These are phyloP conservation scores for Hirudinaria manillensis DNA, from an alignment of 2,888 invertebrate species.

Conservation along the genomic window DNA sequence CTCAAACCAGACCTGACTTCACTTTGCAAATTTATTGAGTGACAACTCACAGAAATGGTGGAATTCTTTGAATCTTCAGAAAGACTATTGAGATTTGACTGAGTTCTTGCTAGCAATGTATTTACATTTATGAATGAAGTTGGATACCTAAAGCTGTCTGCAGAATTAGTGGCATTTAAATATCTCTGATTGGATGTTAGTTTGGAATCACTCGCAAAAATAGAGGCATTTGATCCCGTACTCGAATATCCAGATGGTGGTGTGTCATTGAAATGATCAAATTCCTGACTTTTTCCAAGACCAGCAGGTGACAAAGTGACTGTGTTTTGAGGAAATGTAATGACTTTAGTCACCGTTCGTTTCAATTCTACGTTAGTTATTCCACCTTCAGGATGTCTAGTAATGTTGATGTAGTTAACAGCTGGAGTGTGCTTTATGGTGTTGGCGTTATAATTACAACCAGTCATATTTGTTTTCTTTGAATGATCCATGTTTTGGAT, in stretches of 20 bases:
- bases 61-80: constrained; percentile 58
- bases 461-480: too few species aligned
- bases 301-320: background rate
- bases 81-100: constrained; percentile 53
- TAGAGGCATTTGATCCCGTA: constrained; percentile 2
- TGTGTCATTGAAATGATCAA: constrained; percentile 8
- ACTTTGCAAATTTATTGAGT: background rate
- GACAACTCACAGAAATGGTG: constrained; percentile 14
- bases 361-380: constrained; percentile 33
- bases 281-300: background rate
- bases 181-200: background rate
- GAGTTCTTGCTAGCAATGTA: constrained; percentile 20
- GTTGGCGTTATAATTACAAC: too few species aligned
- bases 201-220: constrained; percentile 8
- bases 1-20: background rate
- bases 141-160: background rate
- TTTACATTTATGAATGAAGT: constrained; percentile 1
- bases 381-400: constrained; percentile 32
- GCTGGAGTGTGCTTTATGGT: constrained; percentile 16
- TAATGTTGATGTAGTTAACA: constrained; percentile 34
- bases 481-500: too few species aligned
- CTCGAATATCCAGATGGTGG: constrained; percentile 21
- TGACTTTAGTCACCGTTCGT: constrained; percentile 11
- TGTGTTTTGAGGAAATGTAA: background rate
- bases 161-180: background rate